Percentiles rank a stretch among this genome's conserved stretches.
Conservation (phyloP, 2,888 invertebrate genomes). For the Cheilosia urbana region DNA sequence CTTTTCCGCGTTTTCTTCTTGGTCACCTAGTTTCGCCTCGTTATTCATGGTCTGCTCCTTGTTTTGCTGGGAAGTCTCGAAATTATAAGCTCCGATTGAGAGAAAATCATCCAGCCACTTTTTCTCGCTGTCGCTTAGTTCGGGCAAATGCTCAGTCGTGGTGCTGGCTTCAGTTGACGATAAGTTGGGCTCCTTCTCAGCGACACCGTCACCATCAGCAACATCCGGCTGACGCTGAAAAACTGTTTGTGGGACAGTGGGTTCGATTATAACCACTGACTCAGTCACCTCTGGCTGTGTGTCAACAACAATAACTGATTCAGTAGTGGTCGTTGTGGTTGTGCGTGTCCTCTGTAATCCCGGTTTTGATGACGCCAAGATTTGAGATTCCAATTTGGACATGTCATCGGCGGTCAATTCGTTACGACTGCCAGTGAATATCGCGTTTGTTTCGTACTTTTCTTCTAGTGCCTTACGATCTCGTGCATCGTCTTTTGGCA, state of each 20-base stretch:
- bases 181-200: slow-evolving; percentile 1
- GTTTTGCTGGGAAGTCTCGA: slow-evolving; percentile 77
- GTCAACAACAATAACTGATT: slow-evolving; percentile 25
- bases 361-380: slow-evolving; percentile 76
- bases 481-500: slow-evolving; percentile 75
- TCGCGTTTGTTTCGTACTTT: slow-evolving; percentile 81
- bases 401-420: slow-evolving; percentile 81
- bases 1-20: slow-evolving; percentile 47
- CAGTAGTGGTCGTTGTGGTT: slow-evolving; percentile 57
- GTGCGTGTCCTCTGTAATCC: slow-evolving; percentile 42
- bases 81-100: slow-evolving; percentile 81
- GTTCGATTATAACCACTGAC: slow-evolving; percentile 7
- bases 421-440: slow-evolving; percentile 81
- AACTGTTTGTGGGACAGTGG: slow-evolving; percentile 14
- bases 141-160: slow-evolving; percentile 76
- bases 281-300: slow-evolving; percentile 27
- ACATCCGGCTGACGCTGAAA: slow-evolving; percentile 29
- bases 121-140: slow-evolving; percentile 80
- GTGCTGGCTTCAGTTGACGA: slow-evolving; percentile 29
- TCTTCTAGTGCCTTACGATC: slow-evolving; percentile 77
- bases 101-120: slow-evolving; percentile 82
- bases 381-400: slow-evolving; percentile 81
- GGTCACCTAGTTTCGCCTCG: slow-evolving; percentile 31
- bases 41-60: slow-evolving; percentile 12
- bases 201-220: slow-evolving; percentile 15